These are phyloP conservation scores for Psittacara wagleri DNA, from an alignment of 2,113 vertebrate species.

Conservation along the genomic window DNA sequence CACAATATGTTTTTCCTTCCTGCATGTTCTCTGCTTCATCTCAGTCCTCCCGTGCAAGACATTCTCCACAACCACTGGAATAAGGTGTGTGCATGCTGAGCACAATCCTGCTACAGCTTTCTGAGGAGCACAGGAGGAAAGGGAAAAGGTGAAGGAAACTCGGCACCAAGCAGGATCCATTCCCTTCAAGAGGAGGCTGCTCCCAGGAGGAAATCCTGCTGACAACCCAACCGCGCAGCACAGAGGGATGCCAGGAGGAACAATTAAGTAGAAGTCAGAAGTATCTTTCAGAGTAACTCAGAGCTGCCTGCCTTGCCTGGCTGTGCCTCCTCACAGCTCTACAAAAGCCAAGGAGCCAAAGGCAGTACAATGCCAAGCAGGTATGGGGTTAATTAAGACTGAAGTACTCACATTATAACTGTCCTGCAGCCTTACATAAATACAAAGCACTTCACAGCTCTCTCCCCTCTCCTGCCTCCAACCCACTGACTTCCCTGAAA, in stretches of 20 bases:
- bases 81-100: accelerated
- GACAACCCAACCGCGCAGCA: neutral
- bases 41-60: neutral
- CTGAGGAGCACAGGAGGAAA: neutral
- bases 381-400: neutral
- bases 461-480: neutral
- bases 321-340: neutral
- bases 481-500: neutral
- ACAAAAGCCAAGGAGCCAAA: neutral
- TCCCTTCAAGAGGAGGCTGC: neutral
- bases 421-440: neutral
- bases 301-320: neutral
- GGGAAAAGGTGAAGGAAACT: neutral
- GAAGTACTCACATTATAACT: neutral
- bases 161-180: neutral
- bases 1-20: neutral
- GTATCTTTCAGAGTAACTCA: neutral
- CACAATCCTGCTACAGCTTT: neutral
- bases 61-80: neutral
- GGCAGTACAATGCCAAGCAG: neutral
- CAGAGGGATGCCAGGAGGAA: neutral
- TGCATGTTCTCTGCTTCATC: accelerated
- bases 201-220: neutral
- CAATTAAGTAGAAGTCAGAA: neutral
- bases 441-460: neutral